Percentiles rank a stretch among this genome's conserved stretches.
Evolutionary conservation across 2,888 invertebrate species (phyloP).

Genomic region (Chrysomela aeneicollis): DNA sequence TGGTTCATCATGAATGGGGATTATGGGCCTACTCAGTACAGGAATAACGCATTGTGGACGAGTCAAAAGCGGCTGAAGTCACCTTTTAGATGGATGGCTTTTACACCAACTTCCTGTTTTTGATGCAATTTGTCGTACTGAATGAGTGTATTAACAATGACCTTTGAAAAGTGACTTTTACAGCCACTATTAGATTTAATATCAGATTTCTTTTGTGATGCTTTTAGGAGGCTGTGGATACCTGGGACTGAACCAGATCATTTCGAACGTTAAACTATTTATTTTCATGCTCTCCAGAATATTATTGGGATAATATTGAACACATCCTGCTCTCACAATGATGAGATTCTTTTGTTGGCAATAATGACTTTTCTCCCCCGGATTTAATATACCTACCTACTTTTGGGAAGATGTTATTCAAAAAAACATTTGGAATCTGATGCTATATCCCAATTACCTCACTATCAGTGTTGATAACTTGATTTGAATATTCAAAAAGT

Average conservation of each 20-base stretch:
- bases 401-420: conserved; percentile 23
- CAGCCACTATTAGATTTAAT: conserved; percentile 61
- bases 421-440: conserved; percentile 26
- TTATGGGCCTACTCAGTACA: conserved; percentile 57
- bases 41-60: conserved; percentile 59
- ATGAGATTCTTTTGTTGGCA: conserved; percentile 26
- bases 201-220: conserved; percentile 51
- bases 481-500: no score
- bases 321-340: conserved; percentile 45
- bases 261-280: conserved; percentile 52
- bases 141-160: conserved; percentile 59
- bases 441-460: neutral
- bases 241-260: conserved; percentile 55
- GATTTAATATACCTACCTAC: conserved; percentile 17
- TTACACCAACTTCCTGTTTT: conserved; percentile 63
- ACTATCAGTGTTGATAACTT: no score
- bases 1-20: conserved; percentile 57
- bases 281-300: conserved; percentile 46
- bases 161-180: conserved; percentile 59
- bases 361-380: conserved; percentile 19
- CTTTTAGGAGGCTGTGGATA: conserved; percentile 48
- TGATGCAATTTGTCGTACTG: conserved; percentile 62
- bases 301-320: conserved; percentile 41
- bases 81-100: conserved; percentile 55
- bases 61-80: conserved; percentile 56